These are phyloP conservation scores for Mycogona germanica DNA, from an alignment of 2,888 invertebrate genomes.

Conservation along the genomic window DNA sequence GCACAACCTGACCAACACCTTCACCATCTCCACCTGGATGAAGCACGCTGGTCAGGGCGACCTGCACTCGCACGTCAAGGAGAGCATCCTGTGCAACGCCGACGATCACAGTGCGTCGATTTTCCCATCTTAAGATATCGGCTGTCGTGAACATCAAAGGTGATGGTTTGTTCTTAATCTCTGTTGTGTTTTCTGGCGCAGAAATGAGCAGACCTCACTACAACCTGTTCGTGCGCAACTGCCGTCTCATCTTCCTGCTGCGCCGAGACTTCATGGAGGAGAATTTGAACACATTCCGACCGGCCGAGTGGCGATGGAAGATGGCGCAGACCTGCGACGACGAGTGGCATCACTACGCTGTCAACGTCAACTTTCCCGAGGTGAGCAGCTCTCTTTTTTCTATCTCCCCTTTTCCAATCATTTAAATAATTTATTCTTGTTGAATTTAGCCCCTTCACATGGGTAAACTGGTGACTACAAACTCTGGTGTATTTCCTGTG, in stretches of 20 bases:
- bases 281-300: conserved; percentile 84
- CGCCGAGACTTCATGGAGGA: conserved; percentile 84
- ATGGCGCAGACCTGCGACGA: conserved; percentile 91
- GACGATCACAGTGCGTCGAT: conserved; percentile 80
- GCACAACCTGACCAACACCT: conserved; percentile 63
- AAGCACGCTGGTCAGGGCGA: conserved; percentile 60
- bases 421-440: not conserved
- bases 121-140: not conserved
- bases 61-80: conserved; percentile 81
- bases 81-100: conserved; percentile 91
- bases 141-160: not conserved
- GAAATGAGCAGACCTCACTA: conserved; percentile 99
- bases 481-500: conserved; percentile 15
- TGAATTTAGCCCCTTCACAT: not conserved
- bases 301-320: conserved; percentile 99
- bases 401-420: not conserved
- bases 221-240: conserved; percentile 92
- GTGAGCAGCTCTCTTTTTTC: conserved; percentile 36
- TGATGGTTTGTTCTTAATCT: conserved; percentile 18
- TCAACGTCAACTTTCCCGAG: conserved; percentile 84
- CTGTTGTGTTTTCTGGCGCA: conserved; percentile 36
- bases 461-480: not conserved
- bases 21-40: conserved; percentile 91
- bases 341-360: conserved; percentile 96
- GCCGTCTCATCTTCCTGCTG: conserved; percentile 83